Conservation (phyloP, 2,113 vertebrate genomes). For the Phylloscopus trochilus region DNA sequence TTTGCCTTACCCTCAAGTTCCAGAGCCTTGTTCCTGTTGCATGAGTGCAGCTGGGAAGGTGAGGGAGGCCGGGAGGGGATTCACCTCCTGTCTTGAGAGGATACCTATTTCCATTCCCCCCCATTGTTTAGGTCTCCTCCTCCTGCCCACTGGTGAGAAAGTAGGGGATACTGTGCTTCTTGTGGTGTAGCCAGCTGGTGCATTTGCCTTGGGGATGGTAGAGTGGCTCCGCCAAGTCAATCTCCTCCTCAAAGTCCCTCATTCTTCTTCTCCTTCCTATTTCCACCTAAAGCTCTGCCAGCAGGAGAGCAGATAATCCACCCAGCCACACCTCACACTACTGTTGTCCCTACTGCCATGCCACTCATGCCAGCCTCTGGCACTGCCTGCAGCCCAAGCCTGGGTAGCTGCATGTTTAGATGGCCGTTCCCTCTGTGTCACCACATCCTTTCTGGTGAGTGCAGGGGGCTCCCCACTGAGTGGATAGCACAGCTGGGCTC, state of each 20-base stretch:
- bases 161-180: neutral
- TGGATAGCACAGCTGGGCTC: neutral
- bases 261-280: neutral
- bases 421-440: neutral
- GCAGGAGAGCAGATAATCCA: neutral
- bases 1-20: neutral
- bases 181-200: neutral
- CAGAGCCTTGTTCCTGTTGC: neutral
- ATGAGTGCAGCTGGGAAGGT: neutral
- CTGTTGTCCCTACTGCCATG: too few relatives aligned
- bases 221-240: too few relatives aligned
- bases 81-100: neutral
- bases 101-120: neutral
- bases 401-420: neutral
- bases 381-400: neutral
- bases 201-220: neutral
- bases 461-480: neutral
- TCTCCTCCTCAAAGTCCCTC: neutral
- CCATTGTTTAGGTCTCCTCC: neutral
- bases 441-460: neutral
- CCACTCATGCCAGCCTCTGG: neutral
- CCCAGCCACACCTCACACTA: neutral
- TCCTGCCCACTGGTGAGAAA: neutral
- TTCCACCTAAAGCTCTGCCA: neutral
- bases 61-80: neutral